Conservation (phyloP, 2,113 vertebrate species). For the Ginglymostoma cirratum region DNA sequence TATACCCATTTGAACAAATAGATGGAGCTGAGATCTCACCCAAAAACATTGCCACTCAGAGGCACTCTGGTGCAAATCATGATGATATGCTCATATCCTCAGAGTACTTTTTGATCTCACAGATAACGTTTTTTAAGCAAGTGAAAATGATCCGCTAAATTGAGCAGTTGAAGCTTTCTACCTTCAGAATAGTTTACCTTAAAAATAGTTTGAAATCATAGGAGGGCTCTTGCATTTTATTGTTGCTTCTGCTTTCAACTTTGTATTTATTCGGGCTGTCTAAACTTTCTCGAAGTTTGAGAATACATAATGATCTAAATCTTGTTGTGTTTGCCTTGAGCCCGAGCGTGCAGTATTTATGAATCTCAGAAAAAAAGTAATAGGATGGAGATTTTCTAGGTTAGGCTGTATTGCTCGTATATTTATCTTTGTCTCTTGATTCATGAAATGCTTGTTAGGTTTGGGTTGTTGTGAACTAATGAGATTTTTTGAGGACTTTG, state of each 20-base stretch:
- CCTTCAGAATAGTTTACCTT: background rate
- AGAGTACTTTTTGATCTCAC: background rate
- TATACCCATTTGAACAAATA: background rate
- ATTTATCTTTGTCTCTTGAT: background rate
- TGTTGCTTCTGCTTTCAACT: background rate
- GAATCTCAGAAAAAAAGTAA: background rate
- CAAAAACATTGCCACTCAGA: background rate
- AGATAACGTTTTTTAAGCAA: background rate
- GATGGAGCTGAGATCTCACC: background rate
- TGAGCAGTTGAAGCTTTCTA: background rate
- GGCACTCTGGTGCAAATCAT: background rate
- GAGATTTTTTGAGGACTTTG: background rate
- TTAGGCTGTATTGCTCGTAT: background rate
- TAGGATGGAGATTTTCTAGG: background rate
- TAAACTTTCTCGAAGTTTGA: background rate
- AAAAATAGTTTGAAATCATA: background rate
- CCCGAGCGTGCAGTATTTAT: background rate
- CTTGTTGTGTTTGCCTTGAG: background rate
- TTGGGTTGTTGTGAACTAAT: background rate
- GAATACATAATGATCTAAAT: background rate
- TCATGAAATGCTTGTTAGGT: background rate
- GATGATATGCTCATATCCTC: background rate
- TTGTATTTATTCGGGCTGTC: background rate
- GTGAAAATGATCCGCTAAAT: background rate
- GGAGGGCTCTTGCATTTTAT: background rate